Evolutionary conservation across 2,113 vertebrate species (phyloP).

Genomic region (Setophaga petechia): DNA sequence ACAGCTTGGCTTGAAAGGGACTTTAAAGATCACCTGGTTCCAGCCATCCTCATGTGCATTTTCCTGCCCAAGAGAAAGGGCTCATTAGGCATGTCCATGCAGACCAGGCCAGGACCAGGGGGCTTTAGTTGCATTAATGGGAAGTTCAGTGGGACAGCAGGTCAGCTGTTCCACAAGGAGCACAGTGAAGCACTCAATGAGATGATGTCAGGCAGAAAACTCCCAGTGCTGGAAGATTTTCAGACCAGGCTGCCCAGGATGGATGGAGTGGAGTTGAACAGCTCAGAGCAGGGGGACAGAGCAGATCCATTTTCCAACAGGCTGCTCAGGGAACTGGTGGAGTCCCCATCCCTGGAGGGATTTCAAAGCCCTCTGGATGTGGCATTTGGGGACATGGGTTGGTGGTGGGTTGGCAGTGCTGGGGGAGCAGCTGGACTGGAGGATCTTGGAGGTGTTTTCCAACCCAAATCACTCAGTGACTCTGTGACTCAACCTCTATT

Average conservation of each 20-base stretch:
- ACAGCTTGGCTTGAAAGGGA: neutral
- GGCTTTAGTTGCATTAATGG: neutral
- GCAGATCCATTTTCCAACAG: neutral
- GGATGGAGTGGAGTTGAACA: neutral
- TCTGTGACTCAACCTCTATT: neutral
- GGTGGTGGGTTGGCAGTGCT: neutral
- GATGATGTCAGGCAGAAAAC: neutral
- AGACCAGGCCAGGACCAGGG: neutral
- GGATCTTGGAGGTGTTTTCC: neutral
- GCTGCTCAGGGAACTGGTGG: neutral
- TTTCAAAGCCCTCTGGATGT: neutral
- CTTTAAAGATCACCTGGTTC: neutral
- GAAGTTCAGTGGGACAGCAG: neutral
- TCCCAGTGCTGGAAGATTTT: neutral
- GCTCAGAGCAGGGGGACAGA: neutral
- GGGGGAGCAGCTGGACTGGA: neutral
- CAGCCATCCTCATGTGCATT: neutral
- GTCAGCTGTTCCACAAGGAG: neutral
- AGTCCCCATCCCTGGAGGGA: neutral
- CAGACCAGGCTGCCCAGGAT: accelerated
- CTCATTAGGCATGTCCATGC: neutral
- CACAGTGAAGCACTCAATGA: neutral
- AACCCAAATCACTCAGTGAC: neutral
- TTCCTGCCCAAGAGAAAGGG: neutral
- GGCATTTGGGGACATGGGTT: neutral